Evolutionary conservation across 2,888 invertebrate species (phyloP).

Genomic region (Mythimna lalbum): DNA sequence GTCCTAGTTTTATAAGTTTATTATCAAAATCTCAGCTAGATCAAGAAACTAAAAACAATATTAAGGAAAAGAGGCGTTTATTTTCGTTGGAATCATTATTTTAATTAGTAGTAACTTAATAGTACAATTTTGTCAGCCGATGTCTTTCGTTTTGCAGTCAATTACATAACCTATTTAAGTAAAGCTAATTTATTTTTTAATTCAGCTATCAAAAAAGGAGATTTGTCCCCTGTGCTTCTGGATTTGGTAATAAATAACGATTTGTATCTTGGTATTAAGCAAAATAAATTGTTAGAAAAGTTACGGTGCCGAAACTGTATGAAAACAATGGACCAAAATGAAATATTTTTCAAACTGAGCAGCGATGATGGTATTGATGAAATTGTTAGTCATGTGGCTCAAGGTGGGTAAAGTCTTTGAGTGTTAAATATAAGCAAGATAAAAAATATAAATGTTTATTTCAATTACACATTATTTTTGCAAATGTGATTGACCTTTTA

Average conservation of each 20-base stretch:
- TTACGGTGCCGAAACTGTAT: not conserved
- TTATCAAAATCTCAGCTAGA: not conserved
- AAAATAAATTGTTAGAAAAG: slow-evolving; percentile 25
- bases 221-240: slow-evolving; percentile 32
- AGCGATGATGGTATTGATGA: slow-evolving; percentile 37
- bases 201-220: slow-evolving; percentile 31
- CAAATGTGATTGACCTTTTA: too few relatives aligned
- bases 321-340: slow-evolving; percentile 15
- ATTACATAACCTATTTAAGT: not conserved
- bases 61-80: not conserved
- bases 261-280: not conserved
- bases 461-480: too few relatives aligned
- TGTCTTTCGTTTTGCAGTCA: not conserved
- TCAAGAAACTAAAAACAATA: not conserved
- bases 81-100: not conserved
- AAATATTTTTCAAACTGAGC: slow-evolving; percentile 36
- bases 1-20: not conserved
- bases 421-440: not conserved
- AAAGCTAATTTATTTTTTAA: not conserved
- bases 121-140: not conserved
- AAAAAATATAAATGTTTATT: too few relatives aligned
- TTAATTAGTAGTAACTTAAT: not conserved
- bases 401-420: slow-evolving; percentile 29
- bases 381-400: slow-evolving; percentile 15
- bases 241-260: slow-evolving; percentile 47